Percentiles rank a stretch among this genome's conserved stretches.
phyloP scores from a whole-genome alignment of 2,797 vertebrate species.

The Vultur gryphus region DNA sequence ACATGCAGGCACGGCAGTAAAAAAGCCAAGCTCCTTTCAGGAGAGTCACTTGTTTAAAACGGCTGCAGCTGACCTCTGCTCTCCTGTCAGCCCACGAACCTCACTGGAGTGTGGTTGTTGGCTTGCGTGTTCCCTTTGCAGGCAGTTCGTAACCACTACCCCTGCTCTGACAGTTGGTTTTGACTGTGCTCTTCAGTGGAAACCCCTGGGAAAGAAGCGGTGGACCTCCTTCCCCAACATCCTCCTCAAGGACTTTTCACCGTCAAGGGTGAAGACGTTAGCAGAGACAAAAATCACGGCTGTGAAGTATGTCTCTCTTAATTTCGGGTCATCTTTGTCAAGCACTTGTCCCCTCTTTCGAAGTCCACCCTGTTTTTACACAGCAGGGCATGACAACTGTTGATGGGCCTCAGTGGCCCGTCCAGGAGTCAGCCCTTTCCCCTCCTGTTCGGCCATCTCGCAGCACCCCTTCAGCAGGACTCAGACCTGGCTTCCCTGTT shows the following conservation, averaged over 20 bases:
- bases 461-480: not conserved
- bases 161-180: not conserved
- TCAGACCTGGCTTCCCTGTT: not conserved
- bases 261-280: not conserved
- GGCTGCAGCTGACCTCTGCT: not conserved
- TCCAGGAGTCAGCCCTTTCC: not conserved
- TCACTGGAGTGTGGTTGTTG: not conserved
- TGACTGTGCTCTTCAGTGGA: not conserved
- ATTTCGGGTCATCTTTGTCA: not conserved
- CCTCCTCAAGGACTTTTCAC: not conserved
- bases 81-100: not conserved
- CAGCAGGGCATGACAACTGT: accelerated
- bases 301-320: not conserved
- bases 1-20: not conserved
- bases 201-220: not conserved
- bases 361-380: not conserved
- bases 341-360: not conserved
- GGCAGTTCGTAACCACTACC: accelerated
- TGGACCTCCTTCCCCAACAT: not conserved
- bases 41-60: not conserved
- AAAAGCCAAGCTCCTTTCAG: not conserved
- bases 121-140: not conserved
- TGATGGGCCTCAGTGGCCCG: accelerated
- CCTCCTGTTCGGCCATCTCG: not conserved
- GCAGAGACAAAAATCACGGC: not conserved